Conservation (phyloP, 2,888 invertebrate species). For the Tiphia femorata region DNA sequence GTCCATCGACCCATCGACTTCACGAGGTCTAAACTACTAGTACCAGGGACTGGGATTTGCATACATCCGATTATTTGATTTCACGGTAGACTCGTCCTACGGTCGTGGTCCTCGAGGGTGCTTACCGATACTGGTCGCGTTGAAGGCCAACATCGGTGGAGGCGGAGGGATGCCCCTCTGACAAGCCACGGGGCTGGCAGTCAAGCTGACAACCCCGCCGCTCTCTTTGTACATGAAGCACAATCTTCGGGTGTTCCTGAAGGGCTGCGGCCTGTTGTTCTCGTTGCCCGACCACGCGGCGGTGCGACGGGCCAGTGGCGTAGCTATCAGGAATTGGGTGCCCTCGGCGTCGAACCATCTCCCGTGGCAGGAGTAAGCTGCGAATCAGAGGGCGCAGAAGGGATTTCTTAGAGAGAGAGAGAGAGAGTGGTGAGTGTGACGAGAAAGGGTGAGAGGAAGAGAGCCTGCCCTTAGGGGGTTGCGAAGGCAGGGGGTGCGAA, state of each 20-base stretch:
- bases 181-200: constrained; percentile 67
- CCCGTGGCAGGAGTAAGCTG: constrained; percentile 92
- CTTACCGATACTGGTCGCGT: constrained; percentile 79
- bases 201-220: constrained; percentile 66
- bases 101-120: constrained; percentile 12
- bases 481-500: constrained; percentile 2
- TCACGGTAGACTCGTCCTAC: no score
- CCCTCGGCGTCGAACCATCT: constrained; percentile 85
- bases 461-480: not conserved
- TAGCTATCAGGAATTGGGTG: constrained; percentile 87
- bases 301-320: constrained; percentile 75
- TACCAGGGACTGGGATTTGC: no score
- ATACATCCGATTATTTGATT: no score
- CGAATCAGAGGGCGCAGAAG: constrained; percentile 49
- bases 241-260: constrained; percentile 73
- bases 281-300: constrained; percentile 53
- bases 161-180: constrained; percentile 63
- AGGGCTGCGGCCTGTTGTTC: constrained; percentile 65
- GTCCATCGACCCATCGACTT: no score
- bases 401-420: constrained; percentile 3
- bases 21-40: no score
- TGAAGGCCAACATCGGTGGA: constrained; percentile 74
- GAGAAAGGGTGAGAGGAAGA: not conserved
- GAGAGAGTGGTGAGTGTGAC: no score
- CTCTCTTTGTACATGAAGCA: constrained; percentile 83